Percentiles rank a stretch among this genome's conserved stretches.
Conservation (phyloP, 2,113 vertebrate species). For the Penelope pileata region DNA sequence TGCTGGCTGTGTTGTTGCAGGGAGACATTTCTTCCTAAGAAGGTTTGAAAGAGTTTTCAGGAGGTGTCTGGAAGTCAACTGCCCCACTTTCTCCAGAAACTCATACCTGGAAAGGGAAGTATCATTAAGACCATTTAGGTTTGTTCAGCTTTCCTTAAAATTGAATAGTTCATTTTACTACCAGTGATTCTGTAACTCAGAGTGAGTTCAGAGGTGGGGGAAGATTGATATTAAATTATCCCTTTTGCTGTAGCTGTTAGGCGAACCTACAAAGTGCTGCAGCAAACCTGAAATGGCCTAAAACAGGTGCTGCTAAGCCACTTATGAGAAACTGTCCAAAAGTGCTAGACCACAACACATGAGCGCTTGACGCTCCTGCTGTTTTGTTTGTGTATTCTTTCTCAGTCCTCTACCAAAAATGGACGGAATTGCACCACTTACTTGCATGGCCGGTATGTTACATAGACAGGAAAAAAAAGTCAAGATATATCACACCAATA, state of each 20-base stretch:
- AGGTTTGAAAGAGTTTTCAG: background rate
- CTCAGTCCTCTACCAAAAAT: background rate
- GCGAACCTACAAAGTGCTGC: background rate
- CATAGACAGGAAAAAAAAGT: background rate
- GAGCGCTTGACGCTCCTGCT: rapidly evolving
- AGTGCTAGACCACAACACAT: rapidly evolving
- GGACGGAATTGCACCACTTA: background rate
- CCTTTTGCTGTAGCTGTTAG: background rate
- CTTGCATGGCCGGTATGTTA: background rate
- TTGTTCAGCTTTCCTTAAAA: background rate
- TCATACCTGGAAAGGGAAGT: background rate
- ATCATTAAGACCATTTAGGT: background rate
- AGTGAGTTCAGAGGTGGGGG: background rate
- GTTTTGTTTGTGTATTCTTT: background rate
- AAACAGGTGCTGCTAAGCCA: background rate
- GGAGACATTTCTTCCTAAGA: background rate
- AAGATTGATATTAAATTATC: background rate
- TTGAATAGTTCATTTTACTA: background rate
- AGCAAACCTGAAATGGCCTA: background rate
- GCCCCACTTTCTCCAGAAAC: background rate
- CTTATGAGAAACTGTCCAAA: background rate
- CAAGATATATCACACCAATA: background rate
- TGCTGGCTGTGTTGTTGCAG: rapidly evolving
- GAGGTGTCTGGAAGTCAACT: background rate
- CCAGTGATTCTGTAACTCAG: background rate